phyloP scores from a whole-genome alignment of 2,797 vertebrate genomes.

The Pseudomugil gertrudae region DNA sequence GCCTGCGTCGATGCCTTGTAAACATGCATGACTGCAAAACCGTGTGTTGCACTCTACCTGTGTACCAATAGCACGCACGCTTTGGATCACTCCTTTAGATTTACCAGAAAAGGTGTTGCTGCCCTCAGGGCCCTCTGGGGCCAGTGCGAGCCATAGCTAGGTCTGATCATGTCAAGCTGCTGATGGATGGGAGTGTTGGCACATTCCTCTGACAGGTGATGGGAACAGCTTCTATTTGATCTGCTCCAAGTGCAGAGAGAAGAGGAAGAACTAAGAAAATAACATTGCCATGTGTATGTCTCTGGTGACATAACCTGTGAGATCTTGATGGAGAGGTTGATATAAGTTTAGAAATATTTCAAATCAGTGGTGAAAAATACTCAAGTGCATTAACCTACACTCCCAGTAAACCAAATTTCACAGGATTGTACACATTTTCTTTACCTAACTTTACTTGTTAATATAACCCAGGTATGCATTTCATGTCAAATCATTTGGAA shows the following conservation, averaged over 20 bases:
- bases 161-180: slow-evolving; percentile 66
- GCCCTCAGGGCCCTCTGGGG: slow-evolving; percentile 64
- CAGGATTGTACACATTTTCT: too few species aligned
- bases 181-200: slow-evolving; percentile 75
- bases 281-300: slow-evolving; percentile 32
- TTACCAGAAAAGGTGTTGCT: slow-evolving; percentile 60
- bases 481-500: not conserved
- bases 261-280: slow-evolving; percentile 76
- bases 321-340: slow-evolving; percentile 10
- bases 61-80: slow-evolving; percentile 6
- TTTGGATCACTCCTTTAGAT: slow-evolving; percentile 3
- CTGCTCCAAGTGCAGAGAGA: slow-evolving; percentile 79
- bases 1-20: slow-evolving; percentile 60
- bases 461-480: not conserved
- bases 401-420: not conserved
- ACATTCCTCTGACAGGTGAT: slow-evolving; percentile 86
- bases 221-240: slow-evolving; percentile 82
- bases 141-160: slow-evolving; percentile 57
- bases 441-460: not conserved
- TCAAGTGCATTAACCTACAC: not conserved
- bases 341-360: slow-evolving; percentile 7
- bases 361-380: not conserved
- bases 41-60: slow-evolving; percentile 33
- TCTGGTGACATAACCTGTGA: slow-evolving; percentile 47
- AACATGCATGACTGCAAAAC: slow-evolving; percentile 61